These are phyloP conservation scores for Thera obeliscata DNA, from an alignment of 2,888 invertebrate species.

Conservation along the genomic window DNA sequence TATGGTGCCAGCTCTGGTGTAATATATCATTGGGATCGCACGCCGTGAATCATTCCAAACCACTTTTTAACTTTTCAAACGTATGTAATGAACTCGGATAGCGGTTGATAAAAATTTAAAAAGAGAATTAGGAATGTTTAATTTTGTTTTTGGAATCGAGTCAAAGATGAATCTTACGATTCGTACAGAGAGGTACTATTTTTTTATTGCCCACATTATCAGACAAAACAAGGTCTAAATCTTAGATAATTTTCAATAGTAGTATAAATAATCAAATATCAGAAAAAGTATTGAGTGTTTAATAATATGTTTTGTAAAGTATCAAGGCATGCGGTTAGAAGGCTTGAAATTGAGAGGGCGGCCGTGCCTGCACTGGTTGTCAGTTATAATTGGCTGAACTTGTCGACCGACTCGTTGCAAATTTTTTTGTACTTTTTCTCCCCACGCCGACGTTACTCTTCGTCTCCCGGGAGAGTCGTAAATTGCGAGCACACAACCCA, in stretches of 20 bases:
- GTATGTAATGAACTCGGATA: constrained; percentile 75
- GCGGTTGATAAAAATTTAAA: constrained; percentile 71
- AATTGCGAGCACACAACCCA: constrained; percentile 74
- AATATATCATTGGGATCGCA: constrained; percentile 84
- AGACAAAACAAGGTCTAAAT: background rate
- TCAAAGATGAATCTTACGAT: constrained; percentile 22
- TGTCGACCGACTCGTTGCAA: constrained; percentile 74
- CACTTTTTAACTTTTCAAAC: constrained; percentile 80
- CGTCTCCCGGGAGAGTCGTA: constrained; percentile 82
- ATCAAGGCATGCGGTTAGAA: constrained; percentile 46
- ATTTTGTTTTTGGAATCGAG: constrained; percentile 34
- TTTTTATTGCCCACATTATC: background rate
- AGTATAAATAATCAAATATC: background rate
- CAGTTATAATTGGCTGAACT: constrained; percentile 85
- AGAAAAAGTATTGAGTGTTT: constrained; percentile 6
- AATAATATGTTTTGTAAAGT: constrained; percentile 28
- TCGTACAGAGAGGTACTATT: constrained; percentile 13
- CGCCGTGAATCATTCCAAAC: constrained; percentile 81
- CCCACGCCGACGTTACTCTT: constrained; percentile 80
- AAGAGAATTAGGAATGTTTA: constrained; percentile 45
- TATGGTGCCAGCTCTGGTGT: constrained; percentile 82
- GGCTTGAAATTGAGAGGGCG: constrained; percentile 72
- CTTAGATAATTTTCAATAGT: too few relatives aligned
- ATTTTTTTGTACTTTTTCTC: constrained; percentile 75
- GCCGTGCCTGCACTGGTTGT: constrained; percentile 77